Evolutionary conservation across 2,113 vertebrate species (phyloP), one percentile per base, ranked within the genome.

Genomic region (Psophia crepitans): DNA sequence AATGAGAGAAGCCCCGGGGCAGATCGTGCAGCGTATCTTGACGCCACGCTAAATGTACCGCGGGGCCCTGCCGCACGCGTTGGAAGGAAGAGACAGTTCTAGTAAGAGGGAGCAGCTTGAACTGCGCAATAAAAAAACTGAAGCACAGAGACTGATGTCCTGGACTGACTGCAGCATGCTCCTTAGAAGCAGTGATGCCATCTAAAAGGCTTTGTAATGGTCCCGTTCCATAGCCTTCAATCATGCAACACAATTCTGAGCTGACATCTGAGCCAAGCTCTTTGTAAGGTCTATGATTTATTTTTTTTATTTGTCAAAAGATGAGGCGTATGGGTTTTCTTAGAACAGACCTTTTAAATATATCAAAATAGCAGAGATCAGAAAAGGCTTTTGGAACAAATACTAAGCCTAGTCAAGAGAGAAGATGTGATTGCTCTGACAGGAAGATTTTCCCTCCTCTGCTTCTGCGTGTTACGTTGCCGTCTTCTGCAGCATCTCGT

Each of bases 401-500:
- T 24, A 41, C 18, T 61, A 14, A 87, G 66, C 27, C 14, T 15
- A 33, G 43, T 6, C 33, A 70, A 75, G 61, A 54, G 43, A 61
- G 73, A 65, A 35, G 80, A 83, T 35, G 54, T 14, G 76, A 85
- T 79, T 39, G 56, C 84, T 84, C 28, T 79, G 94, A 74, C 81
- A 82, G 49, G 17, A 35, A 87, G 48, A 10, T 75, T 91, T 71
- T 54, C 81, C n/a, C 75, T 32, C 48, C 21, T 64, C 20, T 6
- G 0, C 41, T 57, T 32, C 17, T 3, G 2, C 26, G 54, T 28
- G 17, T 68, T 58, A 14, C 0, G 0, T 18, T 77, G 41, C 35
- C 12, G 18, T n/a, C 51, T 75, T 35, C 37, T 61, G 41, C 33
- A 37, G 27, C 15, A 8, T 61, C 71, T 73, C 37, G 19, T 3